phyloP scores from a whole-genome alignment of 2,113 vertebrate genomes.

The Toxotes jaculatrix region DNA sequence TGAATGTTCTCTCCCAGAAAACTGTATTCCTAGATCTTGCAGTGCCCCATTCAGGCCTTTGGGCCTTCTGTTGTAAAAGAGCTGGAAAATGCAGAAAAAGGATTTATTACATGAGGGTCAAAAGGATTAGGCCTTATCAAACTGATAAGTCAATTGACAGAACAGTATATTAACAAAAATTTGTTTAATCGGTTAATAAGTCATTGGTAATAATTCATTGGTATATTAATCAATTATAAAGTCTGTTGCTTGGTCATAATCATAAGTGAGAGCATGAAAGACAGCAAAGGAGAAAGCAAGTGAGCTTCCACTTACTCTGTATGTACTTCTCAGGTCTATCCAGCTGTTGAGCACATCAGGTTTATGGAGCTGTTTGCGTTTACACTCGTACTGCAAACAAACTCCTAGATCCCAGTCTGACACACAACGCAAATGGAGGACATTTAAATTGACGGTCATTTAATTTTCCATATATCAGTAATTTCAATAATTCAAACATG shows the following conservation, averaged over 20 bases:
- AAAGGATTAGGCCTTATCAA: background rate
- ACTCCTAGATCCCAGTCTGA: slow-evolving; percentile 97
- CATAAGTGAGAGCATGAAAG: background rate
- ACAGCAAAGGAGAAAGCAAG: background rate
- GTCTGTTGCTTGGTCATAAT: background rate
- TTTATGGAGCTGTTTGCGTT: slow-evolving; percentile 93
- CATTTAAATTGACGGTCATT: background rate
- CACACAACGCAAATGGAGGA: slow-evolving; percentile 34
- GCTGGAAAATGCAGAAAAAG: slow-evolving; percentile 72
- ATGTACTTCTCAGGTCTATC: slow-evolving; percentile 95
- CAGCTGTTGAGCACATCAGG: slow-evolving; percentile 91
- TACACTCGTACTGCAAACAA: slow-evolving; percentile 95
- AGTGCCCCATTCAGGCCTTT: slow-evolving; percentile 94
- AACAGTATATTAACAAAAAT: background rate
- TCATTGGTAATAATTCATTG: too few relatives aligned
- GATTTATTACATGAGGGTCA: background rate
- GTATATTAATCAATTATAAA: background rate
- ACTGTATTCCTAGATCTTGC: slow-evolving; percentile 94
- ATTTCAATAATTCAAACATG: background rate
- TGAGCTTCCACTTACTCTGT: slow-evolving; percentile 85
- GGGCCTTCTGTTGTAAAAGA: slow-evolving; percentile 93
- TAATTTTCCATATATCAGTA: background rate
- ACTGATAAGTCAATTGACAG: background rate
- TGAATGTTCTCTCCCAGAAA: slow-evolving; percentile 94
- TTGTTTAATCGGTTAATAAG: background rate